These are phyloP conservation scores for Albula glossodonta DNA, from an alignment of 2,113 vertebrate species.

Conservation along the genomic window DNA sequence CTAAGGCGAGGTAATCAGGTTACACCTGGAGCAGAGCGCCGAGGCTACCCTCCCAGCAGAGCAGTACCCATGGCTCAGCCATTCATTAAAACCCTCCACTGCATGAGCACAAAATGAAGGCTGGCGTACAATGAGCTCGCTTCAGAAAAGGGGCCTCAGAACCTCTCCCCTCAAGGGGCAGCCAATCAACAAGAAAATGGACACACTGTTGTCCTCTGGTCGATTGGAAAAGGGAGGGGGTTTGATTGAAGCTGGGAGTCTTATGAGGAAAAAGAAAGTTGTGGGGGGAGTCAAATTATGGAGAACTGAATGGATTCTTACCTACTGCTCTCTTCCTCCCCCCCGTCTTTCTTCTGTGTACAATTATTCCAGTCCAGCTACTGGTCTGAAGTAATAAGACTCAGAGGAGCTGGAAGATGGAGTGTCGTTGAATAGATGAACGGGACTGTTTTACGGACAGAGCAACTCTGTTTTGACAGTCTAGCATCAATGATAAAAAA, in stretches of 20 bases:
- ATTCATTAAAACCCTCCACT: background rate
- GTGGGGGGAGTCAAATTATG: background rate
- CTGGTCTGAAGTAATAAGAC: background rate
- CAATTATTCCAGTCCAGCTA: constrained; percentile 22
- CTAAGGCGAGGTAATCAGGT: constrained; percentile 64
- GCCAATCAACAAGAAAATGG: background rate
- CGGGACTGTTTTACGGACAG: background rate
- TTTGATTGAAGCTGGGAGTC: background rate
- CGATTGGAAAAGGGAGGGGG: background rate
- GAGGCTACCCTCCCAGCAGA: constrained; percentile 41
- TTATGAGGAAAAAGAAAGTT: background rate
- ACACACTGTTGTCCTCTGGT: background rate
- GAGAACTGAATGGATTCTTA: background rate
- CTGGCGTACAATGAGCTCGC: background rate
- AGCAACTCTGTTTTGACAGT: too few relatives aligned
- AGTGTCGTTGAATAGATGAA: background rate
- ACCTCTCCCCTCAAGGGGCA: background rate
- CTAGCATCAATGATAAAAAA: too few relatives aligned
- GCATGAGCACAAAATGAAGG: background rate
- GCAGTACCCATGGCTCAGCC: constrained; percentile 24
- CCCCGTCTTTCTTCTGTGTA: constrained; percentile 1
- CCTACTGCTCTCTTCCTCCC: background rate
- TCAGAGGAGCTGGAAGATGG: background rate
- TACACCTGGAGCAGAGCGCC: constrained; percentile 47
- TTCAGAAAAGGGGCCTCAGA: background rate